Evolutionary conservation across 2,888 invertebrate genomes (phyloP), one percentile per base, ranked within the genome.

Genomic region (Chelonus formosanus): DNA sequence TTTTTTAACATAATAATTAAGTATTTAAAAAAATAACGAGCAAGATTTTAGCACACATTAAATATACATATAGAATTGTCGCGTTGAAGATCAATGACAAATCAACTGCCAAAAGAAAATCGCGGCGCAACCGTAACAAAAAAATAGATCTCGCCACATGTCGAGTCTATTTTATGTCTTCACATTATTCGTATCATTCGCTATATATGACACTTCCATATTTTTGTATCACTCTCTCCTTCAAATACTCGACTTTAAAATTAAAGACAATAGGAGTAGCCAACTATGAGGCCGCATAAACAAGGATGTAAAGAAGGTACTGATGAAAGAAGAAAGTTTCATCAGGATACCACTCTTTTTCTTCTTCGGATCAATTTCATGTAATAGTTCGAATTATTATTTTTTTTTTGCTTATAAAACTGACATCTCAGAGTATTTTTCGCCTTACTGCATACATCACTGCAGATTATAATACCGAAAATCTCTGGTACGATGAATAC

Each of bases 401-500:
- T 40, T 40, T 40, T 40, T 40, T 40, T 40, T 40, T 40, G 40
- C 6, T 40, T 4, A 6, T 40, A 40, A 40, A 40, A 40, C 40
- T 40, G 40, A 40, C 40, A 40, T 40, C 40, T 40, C 40, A 40
- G 40, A 40, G 8, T 35, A 5, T 5, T 47, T 47, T 32, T 44
- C 45, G 47, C 45, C n/a, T 61, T 43, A 34, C 53, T 52, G 31
- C 53, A 45, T 34, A 45, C 50, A 34, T 60, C 35, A 36, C 45
- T 5, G 3, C 45, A 34, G 31, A 50, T 50, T 44, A 67, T 71
- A 59, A 52, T 62, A 63, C 67, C 58, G 64, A 63, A 67, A 47
- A 58, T 63, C 44, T 3, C 62, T 62, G 50, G 62, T 65, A 63
- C 67, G 61, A 62, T 59, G 62, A 48, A 59, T 64, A 53, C 52